Evolutionary conservation across 2,797 vertebrate species (phyloP).

Genomic region (Gymnocypris eckloni): DNA sequence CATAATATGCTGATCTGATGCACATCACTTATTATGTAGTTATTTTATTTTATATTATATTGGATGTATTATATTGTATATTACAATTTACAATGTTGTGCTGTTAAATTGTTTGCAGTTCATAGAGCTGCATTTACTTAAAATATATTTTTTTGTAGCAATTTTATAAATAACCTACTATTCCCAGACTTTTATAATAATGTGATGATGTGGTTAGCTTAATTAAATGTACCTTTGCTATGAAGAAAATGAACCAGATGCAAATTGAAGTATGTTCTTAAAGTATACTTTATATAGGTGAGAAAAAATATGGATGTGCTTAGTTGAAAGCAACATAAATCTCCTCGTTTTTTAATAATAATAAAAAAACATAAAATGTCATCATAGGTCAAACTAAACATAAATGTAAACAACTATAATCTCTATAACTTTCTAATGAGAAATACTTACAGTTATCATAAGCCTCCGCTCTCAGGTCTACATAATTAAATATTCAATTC

Average conservation of each 20-base stretch:
- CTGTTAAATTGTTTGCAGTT: no score
- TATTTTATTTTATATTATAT: no score
- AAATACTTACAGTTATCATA: background rate
- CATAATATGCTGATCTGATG: background rate
- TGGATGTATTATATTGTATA: no score
- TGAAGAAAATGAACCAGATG: no score
- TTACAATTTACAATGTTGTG: no score
- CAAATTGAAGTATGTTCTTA: no score
- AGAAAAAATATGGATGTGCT: background rate
- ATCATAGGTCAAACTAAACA: background rate
- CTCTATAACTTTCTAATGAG: background rate
- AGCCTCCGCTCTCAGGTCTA: background rate
- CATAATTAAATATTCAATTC: background rate
- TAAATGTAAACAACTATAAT: background rate
- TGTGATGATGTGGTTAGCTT: background rate
- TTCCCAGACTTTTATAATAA: background rate
- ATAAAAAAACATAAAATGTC: background rate
- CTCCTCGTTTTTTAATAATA: background rate
- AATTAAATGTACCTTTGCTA: background rate
- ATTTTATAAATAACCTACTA: no score
- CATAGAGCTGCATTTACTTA: no score
- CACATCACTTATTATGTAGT: no score
- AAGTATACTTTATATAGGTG: no score
- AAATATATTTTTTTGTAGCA: no score
- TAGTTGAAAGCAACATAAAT: background rate